Evolutionary conservation across 37 sponge, comb jelly and placozoan species (phyloP).

Genomic region (Ephydatia muelleri): DNA sequence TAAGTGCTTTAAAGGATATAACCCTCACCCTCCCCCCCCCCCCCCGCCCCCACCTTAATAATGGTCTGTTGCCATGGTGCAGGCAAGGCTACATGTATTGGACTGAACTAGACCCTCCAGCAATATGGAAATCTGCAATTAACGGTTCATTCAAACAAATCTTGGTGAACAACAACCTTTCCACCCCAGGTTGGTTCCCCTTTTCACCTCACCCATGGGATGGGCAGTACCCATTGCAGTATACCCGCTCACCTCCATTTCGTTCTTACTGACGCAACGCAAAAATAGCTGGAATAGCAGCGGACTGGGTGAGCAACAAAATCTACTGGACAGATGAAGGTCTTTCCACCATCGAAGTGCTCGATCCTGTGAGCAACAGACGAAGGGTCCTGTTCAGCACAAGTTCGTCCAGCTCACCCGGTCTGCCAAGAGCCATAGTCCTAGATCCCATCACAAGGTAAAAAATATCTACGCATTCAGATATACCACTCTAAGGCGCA

Average conservation of each 20-base stretch:
- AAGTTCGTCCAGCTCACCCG: neutral
- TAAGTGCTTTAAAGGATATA: neutral
- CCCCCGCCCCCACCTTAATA: neutral
- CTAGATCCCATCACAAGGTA: slow-evolving; percentile 55
- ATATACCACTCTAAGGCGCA: no score
- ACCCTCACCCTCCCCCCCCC: neutral
- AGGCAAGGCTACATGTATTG: slow-evolving; percentile 55
- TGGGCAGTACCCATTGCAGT: no score
- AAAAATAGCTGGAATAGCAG: slow-evolving; percentile 6
- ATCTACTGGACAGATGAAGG: slow-evolving; percentile 34
- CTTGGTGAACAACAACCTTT: slow-evolving; percentile 16
- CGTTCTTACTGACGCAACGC: neutral
- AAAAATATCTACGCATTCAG: no score
- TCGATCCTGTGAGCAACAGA: neutral
- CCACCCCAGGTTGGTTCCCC: neutral
- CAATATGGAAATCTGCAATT: slow-evolving; percentile 18
- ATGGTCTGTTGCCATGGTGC: neutral
- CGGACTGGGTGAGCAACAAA: slow-evolving; percentile 38
- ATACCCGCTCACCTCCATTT: neutral
- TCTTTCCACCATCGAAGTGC: slow-evolving; percentile 1
- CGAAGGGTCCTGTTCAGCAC: slow-evolving; percentile 5
- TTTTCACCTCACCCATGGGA: neutral
- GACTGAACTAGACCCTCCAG: slow-evolving; percentile 22
- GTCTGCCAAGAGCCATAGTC: slow-evolving; percentile 21
- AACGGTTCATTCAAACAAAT: slow-evolving; percentile 29